Conservation (phyloP, 2,888 invertebrate genomes). For the Himalopsyche japonica region DNA sequence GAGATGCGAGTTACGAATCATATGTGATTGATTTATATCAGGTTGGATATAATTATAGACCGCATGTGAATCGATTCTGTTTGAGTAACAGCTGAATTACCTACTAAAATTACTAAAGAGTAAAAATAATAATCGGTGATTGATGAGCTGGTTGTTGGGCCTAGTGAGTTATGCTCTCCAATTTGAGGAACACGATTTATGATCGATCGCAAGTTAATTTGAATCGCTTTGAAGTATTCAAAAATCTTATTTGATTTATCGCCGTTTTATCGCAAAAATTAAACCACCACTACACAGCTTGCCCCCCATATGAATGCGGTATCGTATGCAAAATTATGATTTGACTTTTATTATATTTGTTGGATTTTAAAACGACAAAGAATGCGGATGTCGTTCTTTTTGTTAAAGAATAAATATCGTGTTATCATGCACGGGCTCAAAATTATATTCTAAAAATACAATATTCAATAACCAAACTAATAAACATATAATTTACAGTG, state of each 20-base stretch:
- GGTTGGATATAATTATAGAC: conserved; percentile 20
- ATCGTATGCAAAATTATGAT: too few species aligned
- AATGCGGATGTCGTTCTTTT: too few species aligned
- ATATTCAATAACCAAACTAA: too few species aligned
- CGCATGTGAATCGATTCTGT: neutral
- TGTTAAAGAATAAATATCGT: too few species aligned
- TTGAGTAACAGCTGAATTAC: neutral
- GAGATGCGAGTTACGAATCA: conserved; percentile 45
- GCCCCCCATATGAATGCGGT: too few species aligned
- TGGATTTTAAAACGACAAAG: too few species aligned
- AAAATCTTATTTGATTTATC: neutral
- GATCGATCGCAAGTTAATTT: neutral
- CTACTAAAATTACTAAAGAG: conserved; percentile 29
- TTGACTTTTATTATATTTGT: too few species aligned
- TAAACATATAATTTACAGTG: too few species aligned
- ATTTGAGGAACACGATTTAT: neutral
- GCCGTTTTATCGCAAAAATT: neutral
- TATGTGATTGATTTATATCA: conserved; percentile 38
- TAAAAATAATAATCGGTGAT: conserved; percentile 21
- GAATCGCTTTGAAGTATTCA: neutral
- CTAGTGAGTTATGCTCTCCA: neutral
- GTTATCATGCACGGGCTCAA: too few species aligned
- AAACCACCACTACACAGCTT: too few species aligned
- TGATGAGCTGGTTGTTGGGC: conserved; percentile 22
- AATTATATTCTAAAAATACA: too few species aligned